These are phyloP conservation scores for Theristicus caerulescens DNA, from an alignment of 2,113 vertebrate species.

Conservation along the genomic window DNA sequence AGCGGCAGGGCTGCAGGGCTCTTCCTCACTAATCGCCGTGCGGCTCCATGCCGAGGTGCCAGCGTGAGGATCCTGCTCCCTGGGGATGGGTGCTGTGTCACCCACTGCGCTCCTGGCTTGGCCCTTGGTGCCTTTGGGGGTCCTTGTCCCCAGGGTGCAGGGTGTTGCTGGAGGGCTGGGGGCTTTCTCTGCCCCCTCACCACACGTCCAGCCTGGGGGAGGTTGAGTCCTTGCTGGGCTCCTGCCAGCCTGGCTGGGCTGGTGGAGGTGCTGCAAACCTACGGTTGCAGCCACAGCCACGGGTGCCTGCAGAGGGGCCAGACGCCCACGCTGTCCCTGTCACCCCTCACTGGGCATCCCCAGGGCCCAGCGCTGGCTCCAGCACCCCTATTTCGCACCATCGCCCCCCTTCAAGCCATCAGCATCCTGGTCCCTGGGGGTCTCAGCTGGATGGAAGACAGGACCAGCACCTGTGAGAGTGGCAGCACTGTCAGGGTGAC, in stretches of 20 bases:
- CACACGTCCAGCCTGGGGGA: fast-evolving
- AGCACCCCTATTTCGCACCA: fast-evolving
- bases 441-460: background rate
- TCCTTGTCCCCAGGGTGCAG: fast-evolving
- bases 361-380: fast-evolving
- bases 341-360: background rate
- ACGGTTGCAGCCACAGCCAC: fast-evolving
- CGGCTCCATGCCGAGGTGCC: background rate
- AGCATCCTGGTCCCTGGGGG: background rate
- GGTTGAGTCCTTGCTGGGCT: background rate
- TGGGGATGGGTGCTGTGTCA: fast-evolving
- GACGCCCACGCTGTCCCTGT: fast-evolving
- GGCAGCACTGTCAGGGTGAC: background rate
- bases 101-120: fast-evolving
- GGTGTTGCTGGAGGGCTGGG: background rate
- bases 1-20: background rate
- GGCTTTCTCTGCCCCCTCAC: background rate
- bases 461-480: background rate
- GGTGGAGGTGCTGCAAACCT: background rate
- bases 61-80: fast-evolving
- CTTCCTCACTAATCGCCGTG: background rate
- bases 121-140: fast-evolving
- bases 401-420: background rate
- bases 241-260: background rate
- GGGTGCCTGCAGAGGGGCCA: background rate